Conservation (phyloP, 2,888 invertebrate species). For the Caenorhabditis sp. region DNA sequence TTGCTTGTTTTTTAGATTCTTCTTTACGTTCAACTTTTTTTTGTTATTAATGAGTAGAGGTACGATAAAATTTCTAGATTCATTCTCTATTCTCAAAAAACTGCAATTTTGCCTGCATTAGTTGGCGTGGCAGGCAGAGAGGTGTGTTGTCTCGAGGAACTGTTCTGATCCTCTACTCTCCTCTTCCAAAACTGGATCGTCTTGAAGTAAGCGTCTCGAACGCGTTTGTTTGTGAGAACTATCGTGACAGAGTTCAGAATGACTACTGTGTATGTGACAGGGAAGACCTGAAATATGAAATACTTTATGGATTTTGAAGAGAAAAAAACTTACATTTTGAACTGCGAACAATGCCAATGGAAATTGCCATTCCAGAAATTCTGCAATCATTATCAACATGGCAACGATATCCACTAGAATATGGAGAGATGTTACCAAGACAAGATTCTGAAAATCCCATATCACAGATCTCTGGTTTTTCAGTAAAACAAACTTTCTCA, state of each 20-base stretch:
- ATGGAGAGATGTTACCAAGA: slow-evolving; percentile 40
- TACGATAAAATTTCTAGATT: background rate
- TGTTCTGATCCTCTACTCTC: slow-evolving; percentile 38
- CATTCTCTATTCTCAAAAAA: background rate
- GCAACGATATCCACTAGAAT: slow-evolving; percentile 52
- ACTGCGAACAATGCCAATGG: slow-evolving; percentile 42
- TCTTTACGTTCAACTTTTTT: slow-evolving; percentile 39
- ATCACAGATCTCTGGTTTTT: no score
- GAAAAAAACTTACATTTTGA: slow-evolving; percentile 8
- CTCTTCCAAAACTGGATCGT: slow-evolving; percentile 45
- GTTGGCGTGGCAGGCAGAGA: slow-evolving; percentile 13
- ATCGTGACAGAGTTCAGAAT: slow-evolving; percentile 48
- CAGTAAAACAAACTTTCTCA: no score
- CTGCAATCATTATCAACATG: slow-evolving; percentile 53
- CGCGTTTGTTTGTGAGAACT: slow-evolving; percentile 40
- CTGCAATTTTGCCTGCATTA: slow-evolving; percentile 8
- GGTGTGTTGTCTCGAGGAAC: slow-evolving; percentile 20
- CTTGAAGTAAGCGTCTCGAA: slow-evolving; percentile 28
- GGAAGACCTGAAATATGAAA: slow-evolving; percentile 41
- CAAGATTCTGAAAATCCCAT: slow-evolving; percentile 46
- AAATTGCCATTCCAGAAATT: slow-evolving; percentile 54
- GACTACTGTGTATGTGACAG: slow-evolving; percentile 52
- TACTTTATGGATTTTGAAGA: no score
- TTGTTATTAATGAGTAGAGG: background rate
- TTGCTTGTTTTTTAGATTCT: slow-evolving; percentile 15